Evolutionary conservation across 2,797 vertebrate species (phyloP).

Genomic region (Aselliscus stoliczkanus): DNA sequence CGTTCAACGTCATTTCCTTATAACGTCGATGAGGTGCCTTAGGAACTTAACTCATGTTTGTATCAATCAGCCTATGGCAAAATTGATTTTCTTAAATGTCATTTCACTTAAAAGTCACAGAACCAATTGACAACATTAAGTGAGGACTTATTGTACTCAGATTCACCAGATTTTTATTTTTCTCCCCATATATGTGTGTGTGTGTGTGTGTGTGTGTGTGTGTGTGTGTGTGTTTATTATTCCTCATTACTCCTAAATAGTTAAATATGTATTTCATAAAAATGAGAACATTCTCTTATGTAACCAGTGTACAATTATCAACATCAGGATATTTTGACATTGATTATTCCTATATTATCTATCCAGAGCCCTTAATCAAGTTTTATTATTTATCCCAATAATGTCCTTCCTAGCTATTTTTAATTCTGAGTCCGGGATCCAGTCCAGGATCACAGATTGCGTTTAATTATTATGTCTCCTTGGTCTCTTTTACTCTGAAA

Average conservation of each 20-base stretch:
- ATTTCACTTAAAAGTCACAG: no score
- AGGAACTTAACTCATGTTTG: no score
- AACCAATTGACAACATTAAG: no score
- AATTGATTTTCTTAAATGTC: no score
- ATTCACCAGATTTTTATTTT: neutral
- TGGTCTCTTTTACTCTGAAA: neutral
- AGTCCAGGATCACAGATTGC: neutral
- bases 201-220: no score
- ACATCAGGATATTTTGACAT: neutral
- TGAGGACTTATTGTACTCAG: neutral
- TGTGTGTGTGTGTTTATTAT: neutral
- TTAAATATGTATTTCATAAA: neutral
- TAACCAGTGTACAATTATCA: neutral
- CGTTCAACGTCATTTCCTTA: no score
- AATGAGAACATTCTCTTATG: neutral
- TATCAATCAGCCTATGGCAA: no score
- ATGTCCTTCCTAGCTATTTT: neutral
- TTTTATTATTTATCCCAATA: neutral
- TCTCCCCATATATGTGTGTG: neutral
- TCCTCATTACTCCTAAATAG: neutral
- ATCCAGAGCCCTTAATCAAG: neutral
- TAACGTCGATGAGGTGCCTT: no score
- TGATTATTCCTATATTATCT: neutral
- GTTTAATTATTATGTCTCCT: neutral
- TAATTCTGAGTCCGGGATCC: neutral